Percentiles rank a stretch among this genome's conserved stretches.
Conservation (phyloP, 2,797 vertebrate species). For the Xiphophorus birchmanni region DNA sequence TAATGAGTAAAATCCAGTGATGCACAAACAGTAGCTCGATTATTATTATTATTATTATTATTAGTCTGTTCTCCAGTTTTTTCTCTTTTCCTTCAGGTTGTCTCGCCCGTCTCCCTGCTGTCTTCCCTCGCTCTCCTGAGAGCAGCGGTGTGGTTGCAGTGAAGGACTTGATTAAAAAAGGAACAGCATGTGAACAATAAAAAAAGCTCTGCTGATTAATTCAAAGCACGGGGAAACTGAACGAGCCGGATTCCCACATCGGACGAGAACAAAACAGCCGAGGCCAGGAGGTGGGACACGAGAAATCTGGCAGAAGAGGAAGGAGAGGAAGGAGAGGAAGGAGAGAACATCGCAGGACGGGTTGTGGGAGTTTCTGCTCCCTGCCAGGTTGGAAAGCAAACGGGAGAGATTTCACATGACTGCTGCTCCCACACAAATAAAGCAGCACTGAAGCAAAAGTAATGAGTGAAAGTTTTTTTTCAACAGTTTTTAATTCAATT, state of each 20-base stretch:
- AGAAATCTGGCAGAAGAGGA: neutral
- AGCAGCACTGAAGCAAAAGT: neutral
- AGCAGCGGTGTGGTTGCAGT: conserved; percentile 43
- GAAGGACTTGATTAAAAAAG: conserved; percentile 41
- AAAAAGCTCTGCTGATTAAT: conserved; percentile 64
- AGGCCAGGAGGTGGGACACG: conserved; percentile 11
- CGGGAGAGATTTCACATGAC: neutral
- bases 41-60: neutral
- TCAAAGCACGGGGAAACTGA: conserved; percentile 57
- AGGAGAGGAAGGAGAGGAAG: neutral
- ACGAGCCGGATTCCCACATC: conserved; percentile 53
- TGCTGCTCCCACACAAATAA: neutral
- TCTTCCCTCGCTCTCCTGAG: conserved; percentile 38
- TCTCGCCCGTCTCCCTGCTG: conserved; percentile 6
- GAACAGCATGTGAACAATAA: conserved; percentile 58
- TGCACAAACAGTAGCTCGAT: conserved; percentile 4
- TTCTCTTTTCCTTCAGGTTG: conserved; percentile 24
- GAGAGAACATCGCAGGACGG: neutral
- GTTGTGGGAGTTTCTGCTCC: neutral
- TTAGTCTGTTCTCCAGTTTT: neutral
- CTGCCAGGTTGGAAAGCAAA: neutral
- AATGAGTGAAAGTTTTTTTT: neutral
- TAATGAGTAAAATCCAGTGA: conserved; percentile 10
- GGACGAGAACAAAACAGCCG: conserved; percentile 51
- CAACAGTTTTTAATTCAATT: neutral